phyloP scores from a whole-genome alignment of 2,888 invertebrate species.

The Tenodera sinensis region DNA sequence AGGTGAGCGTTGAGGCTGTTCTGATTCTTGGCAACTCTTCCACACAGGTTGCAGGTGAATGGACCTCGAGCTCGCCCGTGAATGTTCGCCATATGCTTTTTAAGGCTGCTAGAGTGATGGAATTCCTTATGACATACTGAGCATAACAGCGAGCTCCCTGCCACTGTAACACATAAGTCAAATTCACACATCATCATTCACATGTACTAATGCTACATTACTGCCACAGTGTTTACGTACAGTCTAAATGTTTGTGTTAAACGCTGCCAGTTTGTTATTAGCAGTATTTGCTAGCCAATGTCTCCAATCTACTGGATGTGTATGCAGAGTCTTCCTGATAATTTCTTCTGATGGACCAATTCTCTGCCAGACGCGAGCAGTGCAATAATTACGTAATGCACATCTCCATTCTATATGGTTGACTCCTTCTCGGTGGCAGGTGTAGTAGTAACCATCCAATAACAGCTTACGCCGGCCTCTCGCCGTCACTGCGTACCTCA shows the following conservation, averaged over 20 bases:
- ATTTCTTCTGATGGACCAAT: not conserved
- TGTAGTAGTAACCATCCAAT: slow-evolving; percentile 14
- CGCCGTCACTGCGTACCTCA: slow-evolving; percentile 1
- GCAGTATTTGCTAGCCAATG: not conserved
- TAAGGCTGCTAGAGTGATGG: slow-evolving; percentile 22
- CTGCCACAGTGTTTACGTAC: not conserved
- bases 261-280: not conserved
- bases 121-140: slow-evolving; percentile 28
- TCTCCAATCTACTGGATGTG: not conserved
- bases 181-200: not conserved
- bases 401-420: not conserved
- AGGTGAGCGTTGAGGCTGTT: slow-evolving; percentile 55
- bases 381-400: not conserved
- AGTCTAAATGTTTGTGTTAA: not conserved
- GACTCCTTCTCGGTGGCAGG: not conserved
- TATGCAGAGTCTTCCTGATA: not conserved
- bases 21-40: slow-evolving; percentile 30
- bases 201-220: no score
- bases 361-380: not conserved
- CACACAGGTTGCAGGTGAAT: slow-evolving; percentile 29
- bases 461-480: slow-evolving; percentile 12
- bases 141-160: slow-evolving; percentile 11
- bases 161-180: not conserved
- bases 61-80: slow-evolving; percentile 32
- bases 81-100: slow-evolving; percentile 30